These are phyloP conservation scores for Dyspetes luteomarginatus DNA, from an alignment of 2,888 invertebrate species.

Conservation along the genomic window DNA sequence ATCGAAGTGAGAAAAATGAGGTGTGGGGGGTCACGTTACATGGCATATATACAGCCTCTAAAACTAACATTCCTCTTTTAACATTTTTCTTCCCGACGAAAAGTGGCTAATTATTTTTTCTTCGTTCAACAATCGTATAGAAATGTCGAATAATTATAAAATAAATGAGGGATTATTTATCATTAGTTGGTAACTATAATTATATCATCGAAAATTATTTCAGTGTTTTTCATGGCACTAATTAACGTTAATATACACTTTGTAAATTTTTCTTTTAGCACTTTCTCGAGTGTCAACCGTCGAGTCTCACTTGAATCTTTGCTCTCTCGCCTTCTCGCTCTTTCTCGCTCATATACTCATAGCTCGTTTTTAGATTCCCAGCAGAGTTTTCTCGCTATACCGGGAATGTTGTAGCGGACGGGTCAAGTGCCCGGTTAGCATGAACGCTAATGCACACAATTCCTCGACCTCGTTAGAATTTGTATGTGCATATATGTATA, in stretches of 20 bases:
- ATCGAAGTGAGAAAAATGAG: constrained; percentile 46
- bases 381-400: constrained; percentile 41
- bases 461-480: constrained; percentile 59
- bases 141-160: too few species aligned
- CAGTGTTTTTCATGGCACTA: too few species aligned
- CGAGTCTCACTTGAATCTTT: background rate
- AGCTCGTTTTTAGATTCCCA: constrained; percentile 22
- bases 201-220: background rate
- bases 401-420: constrained; percentile 44
- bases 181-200: background rate
- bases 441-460: constrained; percentile 60
- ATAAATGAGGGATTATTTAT: background rate
- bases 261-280: constrained; percentile 12
- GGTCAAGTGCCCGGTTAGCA: constrained; percentile 64
- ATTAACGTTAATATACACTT: too few species aligned
- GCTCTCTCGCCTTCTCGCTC: background rate
- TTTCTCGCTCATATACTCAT: background rate
- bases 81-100: background rate
- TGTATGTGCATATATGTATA: background rate
- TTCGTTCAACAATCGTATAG: background rate
- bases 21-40: background rate
- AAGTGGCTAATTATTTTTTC: background rate
- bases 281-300: constrained; percentile 45
- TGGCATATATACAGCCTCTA: background rate
- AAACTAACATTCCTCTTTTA: background rate